phyloP scores from a whole-genome alignment of 2,797 vertebrate species.

The Labeo calbasu region DNA sequence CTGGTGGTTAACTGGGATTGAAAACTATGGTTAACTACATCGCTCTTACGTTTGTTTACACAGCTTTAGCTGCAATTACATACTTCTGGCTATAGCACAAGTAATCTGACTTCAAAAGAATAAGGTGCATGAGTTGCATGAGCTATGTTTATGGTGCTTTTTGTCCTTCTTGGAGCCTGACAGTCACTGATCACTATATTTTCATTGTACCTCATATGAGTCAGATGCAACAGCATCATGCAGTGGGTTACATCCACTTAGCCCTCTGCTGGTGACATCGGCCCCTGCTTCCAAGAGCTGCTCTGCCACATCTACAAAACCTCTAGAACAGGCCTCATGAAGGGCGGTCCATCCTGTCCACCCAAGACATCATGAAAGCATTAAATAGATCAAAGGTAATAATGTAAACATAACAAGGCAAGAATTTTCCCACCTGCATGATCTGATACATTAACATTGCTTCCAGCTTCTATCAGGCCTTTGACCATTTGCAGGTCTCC shows the following conservation, averaged over 20 bases:
- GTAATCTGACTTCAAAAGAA: background rate
- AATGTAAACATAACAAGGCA: background rate
- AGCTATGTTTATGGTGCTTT: background rate
- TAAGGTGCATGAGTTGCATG: background rate
- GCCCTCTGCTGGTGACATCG: constrained; percentile 74
- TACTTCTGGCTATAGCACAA: background rate
- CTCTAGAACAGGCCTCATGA: constrained; percentile 79
- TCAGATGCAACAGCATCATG: constrained; percentile 79
- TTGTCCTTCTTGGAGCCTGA: background rate
- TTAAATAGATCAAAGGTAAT: background rate
- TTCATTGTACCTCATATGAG: constrained; percentile 80
- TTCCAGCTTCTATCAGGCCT: constrained; percentile 78
- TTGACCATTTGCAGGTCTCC: constrained; percentile 75
- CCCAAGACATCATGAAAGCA: background rate
- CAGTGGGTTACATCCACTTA: constrained; percentile 78
- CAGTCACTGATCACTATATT: background rate
- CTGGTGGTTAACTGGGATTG: background rate
- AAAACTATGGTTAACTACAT: background rate
- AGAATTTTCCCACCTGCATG: constrained; percentile 78
- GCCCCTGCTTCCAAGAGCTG: constrained; percentile 85
- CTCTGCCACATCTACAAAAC: constrained; percentile 74
- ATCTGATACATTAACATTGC: constrained; percentile 80
- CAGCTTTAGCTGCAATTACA: background rate
- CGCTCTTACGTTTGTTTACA: background rate
- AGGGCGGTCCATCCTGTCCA: constrained; percentile 86